phyloP scores from a whole-genome alignment of 1,140 invertebrate genomes.

The Drosophila kikkawai region DNA sequence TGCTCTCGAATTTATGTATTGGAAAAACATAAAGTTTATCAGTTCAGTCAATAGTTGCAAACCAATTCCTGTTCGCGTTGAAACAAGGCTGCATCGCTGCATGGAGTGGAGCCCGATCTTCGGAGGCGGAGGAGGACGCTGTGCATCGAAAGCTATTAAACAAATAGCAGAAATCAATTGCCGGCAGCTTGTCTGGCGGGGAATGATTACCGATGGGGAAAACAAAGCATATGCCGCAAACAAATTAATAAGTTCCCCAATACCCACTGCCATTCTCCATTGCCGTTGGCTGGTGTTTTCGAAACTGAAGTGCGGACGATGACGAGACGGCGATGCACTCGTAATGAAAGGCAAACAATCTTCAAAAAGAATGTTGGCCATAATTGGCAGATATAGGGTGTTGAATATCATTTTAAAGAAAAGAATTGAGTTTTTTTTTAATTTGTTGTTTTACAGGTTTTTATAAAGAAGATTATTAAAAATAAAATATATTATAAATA shows the following conservation, averaged over 20 bases:
- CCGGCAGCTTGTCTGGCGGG: conserved; percentile 58
- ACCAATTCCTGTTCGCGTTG: conserved; percentile 5
- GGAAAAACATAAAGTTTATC: conserved; percentile 29
- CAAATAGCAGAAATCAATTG: conserved; percentile 72
- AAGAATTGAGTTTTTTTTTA: background rate
- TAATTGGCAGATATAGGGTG: conserved; percentile 71
- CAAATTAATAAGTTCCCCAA: conserved; percentile 50
- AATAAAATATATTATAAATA: too few relatives aligned
- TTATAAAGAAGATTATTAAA: background rate
- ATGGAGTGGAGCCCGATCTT: background rate
- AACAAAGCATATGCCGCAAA: conserved; percentile 64
- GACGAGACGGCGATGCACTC: conserved; percentile 67
- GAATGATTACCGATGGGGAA: conserved; percentile 49
- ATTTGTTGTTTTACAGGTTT: background rate
- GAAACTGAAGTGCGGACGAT: conserved; percentile 11
- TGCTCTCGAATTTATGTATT: conserved; percentile 7
- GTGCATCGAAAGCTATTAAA: conserved; percentile 38
- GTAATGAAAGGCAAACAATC: conserved; percentile 82
- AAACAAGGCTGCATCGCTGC: conserved; percentile 17
- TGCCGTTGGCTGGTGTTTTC: background rate
- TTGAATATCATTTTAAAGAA: too few relatives aligned
- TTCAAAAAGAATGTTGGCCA: conserved; percentile 76
- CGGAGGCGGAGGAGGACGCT: background rate
- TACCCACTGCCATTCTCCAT: conserved; percentile 14
- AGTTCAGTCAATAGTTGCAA: conserved; percentile 27